A percentile compares a stretch with the other conserved stretches of the same genome.
Conservation (phyloP, 1,140 invertebrate genomes). For the Physella acuta region DNA sequence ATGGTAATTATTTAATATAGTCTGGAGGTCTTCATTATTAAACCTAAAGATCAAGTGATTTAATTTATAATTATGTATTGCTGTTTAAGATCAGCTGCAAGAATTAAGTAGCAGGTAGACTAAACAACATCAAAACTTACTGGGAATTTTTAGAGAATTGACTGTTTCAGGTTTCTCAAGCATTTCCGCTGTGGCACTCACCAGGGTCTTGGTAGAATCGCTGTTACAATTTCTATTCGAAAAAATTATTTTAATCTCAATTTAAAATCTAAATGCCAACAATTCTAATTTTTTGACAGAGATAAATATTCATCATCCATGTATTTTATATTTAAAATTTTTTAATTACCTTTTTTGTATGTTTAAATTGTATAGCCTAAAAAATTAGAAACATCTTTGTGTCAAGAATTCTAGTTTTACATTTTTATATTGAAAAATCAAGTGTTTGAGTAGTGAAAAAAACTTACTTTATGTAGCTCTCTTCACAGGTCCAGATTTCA, state of each 20-base stretch:
- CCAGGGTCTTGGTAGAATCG: slow-evolving; percentile 22
- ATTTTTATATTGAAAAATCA: not conserved
- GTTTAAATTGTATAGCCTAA: not conserved
- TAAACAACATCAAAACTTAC: not conserved
- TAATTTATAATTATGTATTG: too few relatives aligned
- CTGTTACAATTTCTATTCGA: slow-evolving; percentile 27
- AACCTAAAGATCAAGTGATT: too few relatives aligned
- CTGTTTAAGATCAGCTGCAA: too few relatives aligned
- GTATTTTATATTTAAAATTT: not conserved
- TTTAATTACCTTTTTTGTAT: not conserved
- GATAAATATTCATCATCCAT: not conserved
- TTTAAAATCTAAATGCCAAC: not conserved
- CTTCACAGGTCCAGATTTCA: slow-evolving; percentile 43
- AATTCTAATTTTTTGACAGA: not conserved
- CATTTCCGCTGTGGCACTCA: slow-evolving; percentile 23
- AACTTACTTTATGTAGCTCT: slow-evolving; percentile 36
- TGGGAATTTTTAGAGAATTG: slow-evolving; percentile 13
- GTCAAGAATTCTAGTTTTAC: not conserved
- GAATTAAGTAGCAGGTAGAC: too few relatives aligned
- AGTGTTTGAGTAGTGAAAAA: not conserved
- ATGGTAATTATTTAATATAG: too few relatives aligned
- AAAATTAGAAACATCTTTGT: not conserved
- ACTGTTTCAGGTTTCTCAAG: slow-evolving; percentile 27
- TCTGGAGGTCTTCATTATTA: too few relatives aligned
- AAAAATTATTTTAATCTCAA: not conserved